Conservation (phyloP, 2,113 vertebrate genomes). For the Dissostichus mawsoni region DNA sequence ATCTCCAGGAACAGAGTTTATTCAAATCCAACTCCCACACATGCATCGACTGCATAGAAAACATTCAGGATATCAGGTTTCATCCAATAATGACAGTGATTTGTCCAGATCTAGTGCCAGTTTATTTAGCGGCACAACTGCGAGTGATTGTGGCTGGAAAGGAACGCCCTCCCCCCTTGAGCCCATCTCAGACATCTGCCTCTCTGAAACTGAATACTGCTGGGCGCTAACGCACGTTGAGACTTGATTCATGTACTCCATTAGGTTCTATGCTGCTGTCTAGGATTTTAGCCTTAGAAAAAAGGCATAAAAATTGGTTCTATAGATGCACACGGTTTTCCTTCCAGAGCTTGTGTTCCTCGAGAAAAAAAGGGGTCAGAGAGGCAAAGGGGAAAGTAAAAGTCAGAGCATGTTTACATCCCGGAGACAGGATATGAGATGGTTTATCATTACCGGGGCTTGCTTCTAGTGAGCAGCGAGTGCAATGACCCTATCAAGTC, state of each 20-base stretch:
- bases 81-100: conserved; percentile 33
- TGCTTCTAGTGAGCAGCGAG: background rate
- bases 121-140: conserved; percentile 71
- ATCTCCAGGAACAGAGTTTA: conserved; percentile 30
- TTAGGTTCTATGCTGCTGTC: conserved; percentile 35
- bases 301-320: conserved; percentile 3
- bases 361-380: background rate
- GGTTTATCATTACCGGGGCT: conserved; percentile 28
- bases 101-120: conserved; percentile 51
- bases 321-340: background rate
- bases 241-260: conserved; percentile 33
- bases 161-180: conserved; percentile 24
- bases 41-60: conserved; percentile 22
- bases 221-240: conserved; percentile 49
- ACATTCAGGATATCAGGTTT: conserved; percentile 31
- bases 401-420: conserved; percentile 1
- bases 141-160: conserved; percentile 61
- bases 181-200: conserved; percentile 57
- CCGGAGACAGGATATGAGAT: background rate
- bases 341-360: background rate
- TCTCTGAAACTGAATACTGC: conserved; percentile 61
- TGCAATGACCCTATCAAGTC: conserved; percentile 22
- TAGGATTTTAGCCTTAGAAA: conserved; percentile 4
- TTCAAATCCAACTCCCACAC: conserved; percentile 26
- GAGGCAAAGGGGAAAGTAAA: background rate